A percentile compares a stretch with the other conserved stretches of the same genome.
Evolutionary conservation across 2,888 invertebrate species (phyloP).

Genomic region (Coenonympha glycerion): DNA sequence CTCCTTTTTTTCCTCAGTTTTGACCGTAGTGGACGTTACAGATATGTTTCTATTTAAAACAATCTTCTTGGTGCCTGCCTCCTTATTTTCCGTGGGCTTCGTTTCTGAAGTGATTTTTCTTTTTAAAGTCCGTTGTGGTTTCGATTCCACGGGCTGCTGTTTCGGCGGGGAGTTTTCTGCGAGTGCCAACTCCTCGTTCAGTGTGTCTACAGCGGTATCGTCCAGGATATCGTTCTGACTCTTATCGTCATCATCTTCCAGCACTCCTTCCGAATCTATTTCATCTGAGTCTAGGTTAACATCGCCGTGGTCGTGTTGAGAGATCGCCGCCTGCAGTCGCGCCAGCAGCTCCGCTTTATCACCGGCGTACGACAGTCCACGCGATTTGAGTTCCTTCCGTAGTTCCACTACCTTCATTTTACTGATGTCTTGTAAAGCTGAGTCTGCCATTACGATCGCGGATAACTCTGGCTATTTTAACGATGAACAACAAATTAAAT

Average conservation of each 20-base stretch:
- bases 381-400: constrained; percentile 85
- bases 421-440: constrained; percentile 45
- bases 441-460: constrained; percentile 41
- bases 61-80: constrained; percentile 76
- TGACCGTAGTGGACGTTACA: constrained; percentile 37
- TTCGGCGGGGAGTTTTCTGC: constrained; percentile 36
- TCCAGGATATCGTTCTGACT: constrained; percentile 61
- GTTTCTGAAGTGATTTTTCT: constrained; percentile 49
- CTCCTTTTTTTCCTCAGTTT: constrained; percentile 36
- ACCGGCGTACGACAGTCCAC: constrained; percentile 83
- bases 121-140: constrained; percentile 52
- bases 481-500: no score
- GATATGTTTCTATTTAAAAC: constrained; percentile 75
- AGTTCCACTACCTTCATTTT: constrained; percentile 87
- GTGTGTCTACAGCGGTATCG: constrained; percentile 53
- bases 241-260: constrained; percentile 75
- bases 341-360: constrained; percentile 89
- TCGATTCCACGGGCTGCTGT: constrained; percentile 36
- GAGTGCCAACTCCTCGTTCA: constrained; percentile 61
- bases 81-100: constrained; percentile 47
- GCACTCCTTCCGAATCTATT: constrained; percentile 71
- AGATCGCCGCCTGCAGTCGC: constrained; percentile 79
- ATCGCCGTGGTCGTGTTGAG: constrained; percentile 58
- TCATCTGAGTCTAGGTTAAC: constrained; percentile 67
- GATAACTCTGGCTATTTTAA: neutral